phyloP scores from a whole-genome alignment of 2,113 vertebrate species.

The Ploceus nigricollis region DNA sequence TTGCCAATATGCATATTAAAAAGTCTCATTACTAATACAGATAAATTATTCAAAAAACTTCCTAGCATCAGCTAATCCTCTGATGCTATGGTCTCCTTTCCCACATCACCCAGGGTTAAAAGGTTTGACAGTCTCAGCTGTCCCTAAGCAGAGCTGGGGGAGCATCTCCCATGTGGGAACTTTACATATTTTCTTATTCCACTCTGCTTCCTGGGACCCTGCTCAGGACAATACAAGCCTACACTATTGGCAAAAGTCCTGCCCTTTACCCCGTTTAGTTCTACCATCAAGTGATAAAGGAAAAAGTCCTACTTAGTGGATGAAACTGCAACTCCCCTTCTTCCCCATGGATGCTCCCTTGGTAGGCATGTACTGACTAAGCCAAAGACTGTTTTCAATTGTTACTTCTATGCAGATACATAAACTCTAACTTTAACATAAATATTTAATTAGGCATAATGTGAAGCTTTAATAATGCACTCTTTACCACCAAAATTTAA shows the following conservation, averaged over 20 bases:
- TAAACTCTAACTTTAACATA: not conserved
- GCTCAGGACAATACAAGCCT: not conserved
- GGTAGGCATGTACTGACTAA: not conserved
- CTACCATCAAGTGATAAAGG: not conserved
- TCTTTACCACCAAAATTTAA: not conserved
- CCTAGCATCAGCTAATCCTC: not conserved
- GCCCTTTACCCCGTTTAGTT: not conserved
- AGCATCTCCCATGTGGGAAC: not conserved
- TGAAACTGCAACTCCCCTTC: not conserved
- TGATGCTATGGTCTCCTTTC: not conserved
- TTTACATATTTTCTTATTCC: not conserved
- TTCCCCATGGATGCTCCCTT: not conserved
- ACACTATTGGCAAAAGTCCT: not conserved
- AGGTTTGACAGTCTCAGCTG: not conserved
- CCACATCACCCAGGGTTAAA: not conserved
- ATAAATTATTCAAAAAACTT: not conserved
- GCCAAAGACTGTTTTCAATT: not conserved
- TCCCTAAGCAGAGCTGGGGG: not conserved
- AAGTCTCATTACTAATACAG: not conserved
- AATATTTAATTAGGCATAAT: not conserved
- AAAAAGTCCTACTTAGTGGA: not conserved
- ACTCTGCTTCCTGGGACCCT: not conserved
- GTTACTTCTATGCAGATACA: not conserved
- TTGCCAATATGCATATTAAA: not conserved
- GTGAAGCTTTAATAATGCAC: not conserved